Evolutionary conservation across 2,113 vertebrate genomes (phyloP).

Genomic region (Hyla sarda): DNA sequence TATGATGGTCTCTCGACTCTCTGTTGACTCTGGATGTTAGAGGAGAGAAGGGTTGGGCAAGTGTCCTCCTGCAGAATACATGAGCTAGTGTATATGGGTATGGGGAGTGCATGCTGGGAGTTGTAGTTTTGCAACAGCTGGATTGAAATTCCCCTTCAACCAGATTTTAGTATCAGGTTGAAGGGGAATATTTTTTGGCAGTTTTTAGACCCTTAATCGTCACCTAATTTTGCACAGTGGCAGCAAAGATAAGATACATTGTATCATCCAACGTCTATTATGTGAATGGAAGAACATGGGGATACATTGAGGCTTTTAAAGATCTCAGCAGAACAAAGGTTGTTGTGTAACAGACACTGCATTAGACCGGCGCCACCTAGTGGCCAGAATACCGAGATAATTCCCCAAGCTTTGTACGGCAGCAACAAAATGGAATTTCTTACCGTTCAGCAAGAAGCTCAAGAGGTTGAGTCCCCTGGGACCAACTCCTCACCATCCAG

Average conservation of each 20-base stretch:
- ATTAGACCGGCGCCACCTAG: not conserved
- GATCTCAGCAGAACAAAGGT: not conserved
- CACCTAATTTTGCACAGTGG: not conserved
- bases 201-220: not conserved
- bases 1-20: no score
- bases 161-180: not conserved
- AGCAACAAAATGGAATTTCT: no score
- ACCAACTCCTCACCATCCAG: constrained; percentile 96
- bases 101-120: no score
- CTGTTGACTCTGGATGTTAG: no score
- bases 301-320: not conserved
- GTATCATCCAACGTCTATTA: no score
- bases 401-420: not conserved
- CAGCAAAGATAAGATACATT: no score
- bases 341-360: not conserved
- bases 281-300: no score
- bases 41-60: no score
- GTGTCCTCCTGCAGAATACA: no score
- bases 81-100: no score
- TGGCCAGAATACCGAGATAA: not conserved
- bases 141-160: no score
- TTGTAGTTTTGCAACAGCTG: no score
- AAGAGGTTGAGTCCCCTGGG: constrained; percentile 80
- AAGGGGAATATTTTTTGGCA: not conserved
- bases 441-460: constrained; percentile 95